phyloP scores from a whole-genome alignment of 2,888 invertebrate species.

The Pachliopta kotzebuea region DNA sequence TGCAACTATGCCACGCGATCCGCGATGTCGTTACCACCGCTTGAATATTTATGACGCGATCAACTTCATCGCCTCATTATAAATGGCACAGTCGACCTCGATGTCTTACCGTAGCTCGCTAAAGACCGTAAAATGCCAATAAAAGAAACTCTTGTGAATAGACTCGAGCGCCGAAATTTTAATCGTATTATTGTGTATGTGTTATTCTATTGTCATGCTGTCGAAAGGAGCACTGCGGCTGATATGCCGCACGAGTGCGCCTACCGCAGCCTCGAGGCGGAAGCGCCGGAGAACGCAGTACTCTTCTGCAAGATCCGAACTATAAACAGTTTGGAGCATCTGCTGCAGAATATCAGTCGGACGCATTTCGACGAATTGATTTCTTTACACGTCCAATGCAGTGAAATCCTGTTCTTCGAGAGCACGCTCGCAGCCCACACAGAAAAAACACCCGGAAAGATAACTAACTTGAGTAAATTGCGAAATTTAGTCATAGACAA shows the following conservation, averaged over 20 bases:
- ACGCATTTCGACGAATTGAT: conserved; percentile 84
- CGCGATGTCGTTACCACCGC: conserved; percentile 67
- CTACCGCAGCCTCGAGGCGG: conserved; percentile 82
- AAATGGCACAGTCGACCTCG: conserved; percentile 71
- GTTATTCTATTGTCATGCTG: conserved; percentile 72
- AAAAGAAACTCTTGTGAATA: conserved; percentile 68
- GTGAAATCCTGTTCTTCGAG: conserved; percentile 87
- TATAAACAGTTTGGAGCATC: conserved; percentile 84
- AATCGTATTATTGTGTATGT: conserved; percentile 74
- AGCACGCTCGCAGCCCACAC: conserved; percentile 82
- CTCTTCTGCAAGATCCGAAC: conserved; percentile 86
- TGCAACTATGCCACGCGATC: conserved; percentile 65
- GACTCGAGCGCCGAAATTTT: conserved; percentile 73
- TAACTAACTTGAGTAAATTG: conserved; percentile 83
- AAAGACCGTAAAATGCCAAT: conserved; percentile 75
- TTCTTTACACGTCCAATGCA: conserved; percentile 85
- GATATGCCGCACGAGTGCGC: conserved; percentile 85
- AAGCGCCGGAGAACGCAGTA: conserved; percentile 78
- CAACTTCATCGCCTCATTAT: conserved; percentile 62
- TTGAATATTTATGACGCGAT: conserved; percentile 76
- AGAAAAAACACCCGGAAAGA: conserved; percentile 69
- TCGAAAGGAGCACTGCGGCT: conserved; percentile 63
- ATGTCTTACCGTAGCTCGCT: conserved; percentile 58
- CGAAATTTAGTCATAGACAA: conserved; percentile 85
- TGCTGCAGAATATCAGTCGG: conserved; percentile 85